Conservation (phyloP, 2,113 vertebrate genomes). For the Zeus faber region DNA sequence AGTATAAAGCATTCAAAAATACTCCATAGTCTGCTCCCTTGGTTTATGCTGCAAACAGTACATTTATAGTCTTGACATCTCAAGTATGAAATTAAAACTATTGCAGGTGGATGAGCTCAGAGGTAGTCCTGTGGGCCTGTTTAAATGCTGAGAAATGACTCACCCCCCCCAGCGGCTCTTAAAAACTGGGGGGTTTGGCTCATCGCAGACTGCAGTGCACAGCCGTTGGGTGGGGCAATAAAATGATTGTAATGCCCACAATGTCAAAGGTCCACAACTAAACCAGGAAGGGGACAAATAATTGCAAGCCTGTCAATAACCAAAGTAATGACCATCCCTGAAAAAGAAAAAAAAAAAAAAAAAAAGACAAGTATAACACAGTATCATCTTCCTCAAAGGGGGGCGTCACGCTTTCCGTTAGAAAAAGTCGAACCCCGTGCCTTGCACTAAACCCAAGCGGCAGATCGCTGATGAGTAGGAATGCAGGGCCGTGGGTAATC, state of each 20-base stretch:
- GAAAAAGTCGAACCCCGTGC: conserved; percentile 25
- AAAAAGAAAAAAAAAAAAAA: neutral
- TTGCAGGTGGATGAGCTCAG: conserved; percentile 52
- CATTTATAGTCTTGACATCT: no score
- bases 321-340: conserved; percentile 20
- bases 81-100: conserved; percentile 19
- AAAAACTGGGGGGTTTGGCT: conserved; percentile 25
- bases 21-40: no score
- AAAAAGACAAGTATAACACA: neutral
- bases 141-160: conserved; percentile 29
- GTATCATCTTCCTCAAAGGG: no score
- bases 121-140: conserved; percentile 23
- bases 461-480: conserved; percentile 41
- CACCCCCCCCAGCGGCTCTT: conserved; percentile 16
- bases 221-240: conserved; percentile 8
- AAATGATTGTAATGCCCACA: conserved; percentile 3
- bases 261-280: neutral
- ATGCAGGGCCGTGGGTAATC: conserved; percentile 46
- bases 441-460: conserved; percentile 35
- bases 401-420: neutral
- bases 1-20: no score
- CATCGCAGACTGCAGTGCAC: conserved; percentile 5
- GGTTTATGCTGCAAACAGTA: no score
- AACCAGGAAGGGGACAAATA: neutral
- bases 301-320: neutral